These are phyloP conservation scores for Takifugu rubripes DNA, from an alignment of 2,797 vertebrate species.

Conservation along the genomic window DNA sequence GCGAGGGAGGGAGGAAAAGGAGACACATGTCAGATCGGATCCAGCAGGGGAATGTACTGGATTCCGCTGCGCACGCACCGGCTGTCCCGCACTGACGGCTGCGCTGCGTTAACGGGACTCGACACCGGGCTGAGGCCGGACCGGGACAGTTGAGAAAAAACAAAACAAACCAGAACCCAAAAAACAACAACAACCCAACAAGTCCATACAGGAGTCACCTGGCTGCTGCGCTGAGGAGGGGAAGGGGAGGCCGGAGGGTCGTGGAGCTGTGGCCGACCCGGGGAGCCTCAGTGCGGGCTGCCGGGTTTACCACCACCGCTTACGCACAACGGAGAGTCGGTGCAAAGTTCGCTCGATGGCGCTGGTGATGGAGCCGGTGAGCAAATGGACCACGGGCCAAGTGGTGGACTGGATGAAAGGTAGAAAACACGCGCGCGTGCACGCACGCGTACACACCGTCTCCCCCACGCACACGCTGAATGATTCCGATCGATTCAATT, in stretches of 20 bases:
- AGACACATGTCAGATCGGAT: constrained; percentile 52
- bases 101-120: constrained; percentile 49
- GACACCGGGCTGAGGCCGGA: constrained; percentile 24
- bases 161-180: constrained; percentile 4
- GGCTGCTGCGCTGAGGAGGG: constrained; percentile 26
- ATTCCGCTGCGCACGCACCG: constrained; percentile 41
- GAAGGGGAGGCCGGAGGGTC: constrained; percentile 6
- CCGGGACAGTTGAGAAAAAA: constrained; percentile 3
- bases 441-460: background rate
- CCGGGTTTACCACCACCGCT: constrained; percentile 19
- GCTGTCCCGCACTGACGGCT: constrained; percentile 40
- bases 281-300: constrained; percentile 16
- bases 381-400: constrained; percentile 95
- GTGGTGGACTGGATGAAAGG: constrained; percentile 99
- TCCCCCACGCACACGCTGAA: background rate
- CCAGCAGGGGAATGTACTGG: constrained; percentile 56
- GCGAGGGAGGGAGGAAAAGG: constrained; percentile 14
- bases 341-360: constrained; percentile 84
- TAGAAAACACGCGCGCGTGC: constrained; percentile 37
- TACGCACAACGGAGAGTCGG: constrained; percentile 47
- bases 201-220: constrained; percentile 41
- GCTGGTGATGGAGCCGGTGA: constrained; percentile 96
- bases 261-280: constrained; percentile 18
- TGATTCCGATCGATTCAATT: background rate
- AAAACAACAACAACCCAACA: constrained; percentile 1